These are phyloP conservation scores for Solea solea DNA, from an alignment of 2,113 vertebrate species.

Conservation along the genomic window DNA sequence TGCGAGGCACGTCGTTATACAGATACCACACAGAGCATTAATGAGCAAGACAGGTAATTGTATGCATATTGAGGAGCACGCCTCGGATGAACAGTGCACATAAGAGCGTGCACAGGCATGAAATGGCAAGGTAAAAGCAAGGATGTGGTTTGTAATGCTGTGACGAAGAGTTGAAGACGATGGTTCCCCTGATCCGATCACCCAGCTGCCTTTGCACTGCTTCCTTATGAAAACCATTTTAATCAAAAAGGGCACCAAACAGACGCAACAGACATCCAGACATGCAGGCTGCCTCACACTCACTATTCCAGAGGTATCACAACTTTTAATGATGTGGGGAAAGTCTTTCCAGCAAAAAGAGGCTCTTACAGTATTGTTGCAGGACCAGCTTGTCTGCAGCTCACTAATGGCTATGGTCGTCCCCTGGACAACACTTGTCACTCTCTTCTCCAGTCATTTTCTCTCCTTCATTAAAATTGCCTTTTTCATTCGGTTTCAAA, in stretches of 20 bases:
- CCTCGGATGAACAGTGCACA: background rate
- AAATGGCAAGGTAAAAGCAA: background rate
- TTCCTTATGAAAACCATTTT: conserved; percentile 9
- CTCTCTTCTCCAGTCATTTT: conserved; percentile 8
- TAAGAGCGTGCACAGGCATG: background rate
- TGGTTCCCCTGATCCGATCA: background rate
- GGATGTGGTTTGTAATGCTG: background rate
- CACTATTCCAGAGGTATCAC: background rate
- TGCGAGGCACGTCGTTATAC: conserved; percentile 36
- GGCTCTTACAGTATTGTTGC: background rate
- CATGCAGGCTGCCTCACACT: conserved; percentile 15
- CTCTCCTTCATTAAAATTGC: conserved; percentile 12
- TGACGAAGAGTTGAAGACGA: background rate
- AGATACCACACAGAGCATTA: conserved; percentile 45
- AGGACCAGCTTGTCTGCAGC: conserved; percentile 1
- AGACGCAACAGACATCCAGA: conserved; percentile 8
- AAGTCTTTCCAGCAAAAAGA: conserved; percentile 3
- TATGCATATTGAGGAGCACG: background rate
- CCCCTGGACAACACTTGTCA: background rate
- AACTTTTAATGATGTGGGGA: background rate
- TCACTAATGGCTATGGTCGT: conserved; percentile 2
- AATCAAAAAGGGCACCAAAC: background rate
- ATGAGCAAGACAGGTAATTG: conserved; percentile 28
- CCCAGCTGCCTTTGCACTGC: background rate
- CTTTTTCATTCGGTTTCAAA: conserved; percentile 23